Evolutionary conservation across 2,797 vertebrate genomes (phyloP).

Genomic region (Myotis vivesi): DNA sequence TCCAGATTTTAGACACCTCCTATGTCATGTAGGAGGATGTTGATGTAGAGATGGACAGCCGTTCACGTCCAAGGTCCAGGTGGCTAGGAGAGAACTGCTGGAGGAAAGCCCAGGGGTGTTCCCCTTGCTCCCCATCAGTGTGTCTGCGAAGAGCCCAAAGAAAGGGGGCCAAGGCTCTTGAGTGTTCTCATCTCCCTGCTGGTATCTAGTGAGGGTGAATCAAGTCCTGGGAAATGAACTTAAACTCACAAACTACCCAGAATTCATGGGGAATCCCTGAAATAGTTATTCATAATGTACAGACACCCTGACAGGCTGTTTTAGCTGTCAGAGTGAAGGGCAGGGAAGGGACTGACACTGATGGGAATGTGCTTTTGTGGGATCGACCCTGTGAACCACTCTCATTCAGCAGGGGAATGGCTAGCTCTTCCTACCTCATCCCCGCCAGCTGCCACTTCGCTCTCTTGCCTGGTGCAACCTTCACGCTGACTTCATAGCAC

Average conservation of each 20-base stretch:
- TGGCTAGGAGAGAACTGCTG: background rate
- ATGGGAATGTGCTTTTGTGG: background rate
- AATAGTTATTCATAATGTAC: background rate
- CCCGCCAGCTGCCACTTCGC: background rate
- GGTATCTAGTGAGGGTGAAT: background rate
- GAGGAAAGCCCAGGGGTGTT: background rate
- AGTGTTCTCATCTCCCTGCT: background rate
- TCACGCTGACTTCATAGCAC: background rate
- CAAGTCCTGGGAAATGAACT: background rate
- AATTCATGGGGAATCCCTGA: background rate
- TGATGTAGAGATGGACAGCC: background rate
- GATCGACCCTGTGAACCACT: background rate
- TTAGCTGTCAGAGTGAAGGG: background rate
- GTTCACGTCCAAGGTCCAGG: background rate
- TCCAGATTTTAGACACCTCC: background rate
- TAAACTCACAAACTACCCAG: background rate
- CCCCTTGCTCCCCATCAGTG: background rate
- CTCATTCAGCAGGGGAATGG: background rate
- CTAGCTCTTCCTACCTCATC: background rate
- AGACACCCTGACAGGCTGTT: background rate
- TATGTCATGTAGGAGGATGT: background rate
- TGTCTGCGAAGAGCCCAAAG: background rate
- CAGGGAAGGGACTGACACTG: background rate
- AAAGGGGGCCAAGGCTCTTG: background rate
- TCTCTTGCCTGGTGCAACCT: background rate